Conservation (phyloP, 1,140 invertebrate species). For the Megathymus violae region DNA sequence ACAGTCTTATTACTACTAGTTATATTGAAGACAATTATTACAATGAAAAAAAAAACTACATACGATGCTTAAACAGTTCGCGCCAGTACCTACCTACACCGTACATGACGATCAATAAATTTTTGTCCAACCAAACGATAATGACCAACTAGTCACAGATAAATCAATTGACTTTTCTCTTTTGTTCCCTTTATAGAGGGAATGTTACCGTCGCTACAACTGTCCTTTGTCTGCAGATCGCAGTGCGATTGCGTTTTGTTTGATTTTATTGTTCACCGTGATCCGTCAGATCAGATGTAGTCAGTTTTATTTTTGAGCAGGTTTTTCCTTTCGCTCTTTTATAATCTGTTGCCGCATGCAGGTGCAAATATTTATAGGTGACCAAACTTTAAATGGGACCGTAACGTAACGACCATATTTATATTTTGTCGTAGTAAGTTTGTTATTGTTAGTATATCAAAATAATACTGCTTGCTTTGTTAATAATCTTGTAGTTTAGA, state of each 20-base stretch:
- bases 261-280: slow-evolving; percentile 5
- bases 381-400: too few relatives aligned
- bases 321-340: not conserved
- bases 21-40: too few relatives aligned
- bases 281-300: slow-evolving; percentile 1
- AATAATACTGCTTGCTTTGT: too few relatives aligned
- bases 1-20: too few relatives aligned
- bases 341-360: not conserved
- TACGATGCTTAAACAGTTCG: too few relatives aligned
- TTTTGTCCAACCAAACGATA: slow-evolving; percentile 22
- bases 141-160: not conserved
- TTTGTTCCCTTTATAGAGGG: not conserved
- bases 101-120: slow-evolving; percentile 16
- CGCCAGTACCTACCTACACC: too few relatives aligned
- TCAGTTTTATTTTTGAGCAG: slow-evolving; percentile 9
- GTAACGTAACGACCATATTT: too few relatives aligned
- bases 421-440: too few relatives aligned
- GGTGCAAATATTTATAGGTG: not conserved
- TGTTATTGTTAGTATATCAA: too few relatives aligned
- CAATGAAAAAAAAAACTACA: too few relatives aligned
- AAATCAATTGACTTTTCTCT: not conserved
- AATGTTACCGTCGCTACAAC: not conserved
- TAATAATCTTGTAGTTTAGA: too few relatives aligned
- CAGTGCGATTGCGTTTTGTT: not conserved
- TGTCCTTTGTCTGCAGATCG: slow-evolving; percentile 5